Percentiles rank a stretch among this genome's conserved stretches.
These are phyloP conservation scores for Diaphora mendica DNA, from an alignment of 2,888 invertebrate genomes.

Conservation along the genomic window DNA sequence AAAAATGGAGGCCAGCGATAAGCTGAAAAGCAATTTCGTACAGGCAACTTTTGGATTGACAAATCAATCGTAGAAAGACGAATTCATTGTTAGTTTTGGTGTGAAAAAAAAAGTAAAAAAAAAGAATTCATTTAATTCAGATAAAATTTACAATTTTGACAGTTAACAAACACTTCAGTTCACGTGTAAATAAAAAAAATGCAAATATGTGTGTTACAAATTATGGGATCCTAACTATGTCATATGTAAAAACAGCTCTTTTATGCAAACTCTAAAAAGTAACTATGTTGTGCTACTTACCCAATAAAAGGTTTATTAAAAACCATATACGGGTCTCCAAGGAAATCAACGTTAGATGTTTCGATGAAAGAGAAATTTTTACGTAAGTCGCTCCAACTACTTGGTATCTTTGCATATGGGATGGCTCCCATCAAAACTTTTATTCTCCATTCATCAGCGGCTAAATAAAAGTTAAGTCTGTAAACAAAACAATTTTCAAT, in stretches of 20 bases:
- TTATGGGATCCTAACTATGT: too few species aligned
- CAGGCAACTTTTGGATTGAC: too few species aligned
- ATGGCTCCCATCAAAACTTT: conserved; percentile 75
- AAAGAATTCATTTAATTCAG: too few species aligned
- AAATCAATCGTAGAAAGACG: too few species aligned
- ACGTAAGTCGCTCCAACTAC: conserved; percentile 84
- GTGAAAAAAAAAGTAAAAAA: too few species aligned
- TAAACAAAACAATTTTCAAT: conserved; percentile 40
- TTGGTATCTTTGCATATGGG: conserved; percentile 66
- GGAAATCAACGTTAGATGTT: conserved; percentile 79
- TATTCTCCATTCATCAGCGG: conserved; percentile 86
- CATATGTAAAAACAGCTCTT: not conserved
- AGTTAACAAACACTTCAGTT: too few species aligned
- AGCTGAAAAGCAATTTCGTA: too few species aligned
- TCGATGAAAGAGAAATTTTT: conserved; percentile 79
- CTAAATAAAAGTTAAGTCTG: conserved; percentile 85
- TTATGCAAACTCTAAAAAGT: not conserved
- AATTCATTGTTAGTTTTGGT: too few species aligned
- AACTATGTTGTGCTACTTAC: conserved; percentile 61
- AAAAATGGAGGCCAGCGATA: too few species aligned
- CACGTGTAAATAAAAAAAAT: not conserved
- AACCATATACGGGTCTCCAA: conserved; percentile 82
- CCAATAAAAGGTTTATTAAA: conserved; percentile 86
- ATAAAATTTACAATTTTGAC: too few species aligned
- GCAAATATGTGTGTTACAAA: not conserved